Evolutionary conservation across 2,888 invertebrate species (phyloP), one percentile per base, ranked within the genome.

Genomic region (Operophtera brumata): DNA sequence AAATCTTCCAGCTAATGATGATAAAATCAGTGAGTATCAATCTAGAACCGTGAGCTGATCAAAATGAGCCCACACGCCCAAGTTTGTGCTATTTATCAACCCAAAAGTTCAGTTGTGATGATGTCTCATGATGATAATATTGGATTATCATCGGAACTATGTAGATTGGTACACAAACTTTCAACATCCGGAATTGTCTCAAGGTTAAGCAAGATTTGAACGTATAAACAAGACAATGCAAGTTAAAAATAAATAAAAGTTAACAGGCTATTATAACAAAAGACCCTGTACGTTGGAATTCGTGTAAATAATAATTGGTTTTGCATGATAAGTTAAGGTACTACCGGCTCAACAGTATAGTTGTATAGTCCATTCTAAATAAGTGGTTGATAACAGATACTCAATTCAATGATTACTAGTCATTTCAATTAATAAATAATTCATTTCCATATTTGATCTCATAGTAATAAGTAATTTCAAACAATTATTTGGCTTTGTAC

Each of bases 311-410:
- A 45, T 67, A 73, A 73, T 58, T 67, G 67, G 73, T 79, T 78
- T 84, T 84, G 84, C 85, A 84, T 86, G 78, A 77, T 82, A 82
- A 66, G 77, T 72, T 87, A 87, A 81, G 80, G 73, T 79, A 80
- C 84, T 85, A 78, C 75, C 82, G 80, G 84, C 86, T 87, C 87
- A 88, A 87, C 84, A 85, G 86, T 84, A 81, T 81, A 66, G 65
- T 84, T 20, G 32, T 54, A 47, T 51, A 61, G 53, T 59, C 54
- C 51, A 59, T 57, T 57, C 57, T 37, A 57, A 62, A 46, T 57
- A 55, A 60, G 55, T 44, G 55, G 39, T 39, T 40, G 20, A 51
- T 58, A 63, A 52, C 59, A 64, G 58, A 62, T 67, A 65, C 50
- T 54, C 51, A 67, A 55, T 65, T 67, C 67, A 71, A 71, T 65